A percentile compares a stretch with the other conserved stretches of the same genome.
These are phyloP conservation scores for Malurus splendens DNA, from an alignment of 2,797 vertebrate species.

Conservation along the genomic window DNA sequence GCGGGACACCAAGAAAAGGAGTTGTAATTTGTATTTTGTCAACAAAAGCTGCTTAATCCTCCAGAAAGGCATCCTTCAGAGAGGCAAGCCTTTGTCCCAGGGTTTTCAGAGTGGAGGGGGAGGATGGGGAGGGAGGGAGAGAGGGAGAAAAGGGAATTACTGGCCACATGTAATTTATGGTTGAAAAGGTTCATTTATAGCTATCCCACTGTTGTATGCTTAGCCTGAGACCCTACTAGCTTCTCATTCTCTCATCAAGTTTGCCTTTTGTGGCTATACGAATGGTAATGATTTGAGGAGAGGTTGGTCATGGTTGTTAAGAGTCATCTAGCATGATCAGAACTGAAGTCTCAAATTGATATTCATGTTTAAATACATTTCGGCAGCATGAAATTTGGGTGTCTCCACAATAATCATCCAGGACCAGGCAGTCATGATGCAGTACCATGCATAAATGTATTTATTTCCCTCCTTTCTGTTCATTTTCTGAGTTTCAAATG, in stretches of 20 bases:
- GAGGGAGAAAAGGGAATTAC: slow-evolving; percentile 63
- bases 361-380: slow-evolving; percentile 47
- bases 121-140: slow-evolving; percentile 39
- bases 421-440: neutral
- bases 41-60: slow-evolving; percentile 90
- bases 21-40: slow-evolving; percentile 94
- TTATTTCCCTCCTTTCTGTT: neutral
- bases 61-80: slow-evolving; percentile 74
- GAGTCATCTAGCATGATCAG: slow-evolving; percentile 72
- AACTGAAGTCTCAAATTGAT: slow-evolving; percentile 47
- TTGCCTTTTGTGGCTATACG: slow-evolving; percentile 66
- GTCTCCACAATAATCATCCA: neutral
- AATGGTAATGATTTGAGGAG: slow-evolving; percentile 57
- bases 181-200: slow-evolving; percentile 78
- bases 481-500: neutral
- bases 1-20: slow-evolving; percentile 76
- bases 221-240: slow-evolving; percentile 64
- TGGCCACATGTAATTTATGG: slow-evolving; percentile 81
- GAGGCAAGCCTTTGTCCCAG: slow-evolving; percentile 74
- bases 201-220: slow-evolving; percentile 68
- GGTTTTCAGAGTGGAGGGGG: slow-evolving; percentile 54
- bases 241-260: slow-evolving; percentile 63
- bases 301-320: slow-evolving; percentile 74
- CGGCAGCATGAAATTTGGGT: slow-evolving; percentile 19
- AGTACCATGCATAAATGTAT: neutral